Base-by-base conservation (phyloP, 2,888 invertebrate genomes). In the Eudasyphora cyanicolor region DNA sequence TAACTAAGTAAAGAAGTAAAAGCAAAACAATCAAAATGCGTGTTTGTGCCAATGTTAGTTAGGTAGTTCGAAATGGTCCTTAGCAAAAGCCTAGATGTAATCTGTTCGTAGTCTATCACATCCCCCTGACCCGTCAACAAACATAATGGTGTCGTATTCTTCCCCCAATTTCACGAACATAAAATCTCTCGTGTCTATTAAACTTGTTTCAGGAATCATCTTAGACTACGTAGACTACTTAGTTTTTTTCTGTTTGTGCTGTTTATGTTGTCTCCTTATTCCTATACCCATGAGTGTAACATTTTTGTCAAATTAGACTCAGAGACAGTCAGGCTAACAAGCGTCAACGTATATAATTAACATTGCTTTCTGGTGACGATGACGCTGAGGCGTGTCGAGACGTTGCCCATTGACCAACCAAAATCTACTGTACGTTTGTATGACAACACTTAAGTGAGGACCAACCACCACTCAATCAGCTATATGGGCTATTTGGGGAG, bases 1-100 rank as follows among this genome's bases (percentile, higher is more conserved):
- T 42, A 74, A 75, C 75, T 54, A 67, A 54, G 49, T 42, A 77
- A 70, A 21, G 27, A 57, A 27, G 27, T 5, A 29, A 5, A 60
- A n/a, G 29, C 51, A 60, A 29, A 29, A 29, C 60, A 60, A 29
- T 60, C 60, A 60, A 60, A 60, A 60, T 57, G 27, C 27, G 10
- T 57, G 57, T 57, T 57, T 57, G 32, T 29, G 32, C 29, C 3
- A n/a, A 29, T 60, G 60, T 29, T 29, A 60, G 60, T 29, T 29
- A 60, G 27, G 29, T 29, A 60, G 8, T 27, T 12, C 6, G n/a
- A 4, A 29, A n/a, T 12, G 27, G 29, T 29, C 27, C 27, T 57
- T 5, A 32, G 29, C n/a, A n/a, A 10, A 60, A 27, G 14, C 29
- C 32, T n/a, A 29, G 17, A 60, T 32, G 17, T n/a, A n/a, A 60